These are phyloP conservation scores for Colletes latitarsis DNA, from an alignment of 1,140 invertebrate genomes.

Conservation along the genomic window DNA sequence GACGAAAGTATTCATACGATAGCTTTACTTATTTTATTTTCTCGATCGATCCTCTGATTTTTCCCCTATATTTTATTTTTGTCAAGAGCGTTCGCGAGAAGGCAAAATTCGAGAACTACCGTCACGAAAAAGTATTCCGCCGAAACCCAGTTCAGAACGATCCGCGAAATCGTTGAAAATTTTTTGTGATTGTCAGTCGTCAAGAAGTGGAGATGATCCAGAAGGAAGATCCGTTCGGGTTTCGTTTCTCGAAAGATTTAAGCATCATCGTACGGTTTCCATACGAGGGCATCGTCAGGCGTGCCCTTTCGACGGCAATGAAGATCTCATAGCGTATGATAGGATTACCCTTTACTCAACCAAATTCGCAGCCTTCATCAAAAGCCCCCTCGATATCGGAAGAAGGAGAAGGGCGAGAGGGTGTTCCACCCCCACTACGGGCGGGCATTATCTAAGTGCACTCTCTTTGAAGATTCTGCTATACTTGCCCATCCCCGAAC, in stretches of 20 bases:
- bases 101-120: too few relatives aligned
- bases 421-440: conserved; percentile 56
- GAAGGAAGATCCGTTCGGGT: not conserved
- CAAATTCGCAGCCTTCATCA: conserved; percentile 81
- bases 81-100: too few relatives aligned
- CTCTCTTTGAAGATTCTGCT: conserved; percentile 80
- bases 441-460: conserved; percentile 81
- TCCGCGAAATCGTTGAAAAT: too few relatives aligned
- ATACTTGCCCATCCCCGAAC: conserved; percentile 72
- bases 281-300: not conserved
- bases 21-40: too few relatives aligned
- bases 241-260: conserved; percentile 28
- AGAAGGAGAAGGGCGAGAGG: conserved; percentile 43
- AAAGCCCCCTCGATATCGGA: conserved; percentile 79
- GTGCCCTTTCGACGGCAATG: conserved; percentile 62
- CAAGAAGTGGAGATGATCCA: not conserved
- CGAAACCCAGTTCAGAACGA: too few relatives aligned
- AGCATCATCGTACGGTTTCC: conserved; percentile 40
- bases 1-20: too few relatives aligned
- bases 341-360: conserved; percentile 82
- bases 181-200: too few relatives aligned
- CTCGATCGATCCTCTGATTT: too few relatives aligned
- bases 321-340: conserved; percentile 81
- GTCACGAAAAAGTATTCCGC: too few relatives aligned
- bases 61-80: too few relatives aligned